Evolutionary conservation across 2,888 invertebrate species (phyloP), one percentile per base, ranked within the genome.

Genomic region (Leptothorax acervorum): DNA sequence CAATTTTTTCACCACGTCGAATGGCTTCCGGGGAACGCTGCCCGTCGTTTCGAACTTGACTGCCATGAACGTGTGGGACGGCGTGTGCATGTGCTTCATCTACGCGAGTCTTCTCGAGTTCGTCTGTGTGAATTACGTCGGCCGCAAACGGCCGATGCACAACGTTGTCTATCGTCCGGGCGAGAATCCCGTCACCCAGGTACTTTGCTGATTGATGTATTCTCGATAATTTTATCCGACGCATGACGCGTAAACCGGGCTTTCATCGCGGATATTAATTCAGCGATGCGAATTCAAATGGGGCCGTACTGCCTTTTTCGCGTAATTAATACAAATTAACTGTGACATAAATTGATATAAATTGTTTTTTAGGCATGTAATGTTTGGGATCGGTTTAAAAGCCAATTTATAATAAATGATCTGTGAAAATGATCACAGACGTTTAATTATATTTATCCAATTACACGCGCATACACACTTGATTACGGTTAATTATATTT

Each of bases 41-140:
- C 99, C 99, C 35, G 98, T 99, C 92, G 99, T 99, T 87, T 98
- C 98, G 79, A 98, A 99, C 95, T 95, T 99, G 93, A 98, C 98
- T 81, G 99, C 99, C 65, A 99, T 99, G 98, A 99, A 99, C 95
- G 98, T 99, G 75, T 99, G 99, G 99, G 99, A 99, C 95, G 98
- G 98, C 85, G 99, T 99, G 89, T 98, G 98, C 95, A 98, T 98
- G 98, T 98, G 98, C 95, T 99, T 99, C 96, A 99, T 99, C 95
- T 99, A 99, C 96, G 98, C 98, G 85, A 98, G 98, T 76, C 96
- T 99, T 85, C 96, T 99, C 92, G 99, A 99, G 95, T 99, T 99
- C 95, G 98, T 99, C 78, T 98, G 98, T 95, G 98, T 99, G 94
- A 99, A 99, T 96, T 99, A 99, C 95, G 98, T 99, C 89, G 98